phyloP scores from a whole-genome alignment of 2,797 vertebrate genomes.

The Pipistrellus pipistrellus region DNA sequence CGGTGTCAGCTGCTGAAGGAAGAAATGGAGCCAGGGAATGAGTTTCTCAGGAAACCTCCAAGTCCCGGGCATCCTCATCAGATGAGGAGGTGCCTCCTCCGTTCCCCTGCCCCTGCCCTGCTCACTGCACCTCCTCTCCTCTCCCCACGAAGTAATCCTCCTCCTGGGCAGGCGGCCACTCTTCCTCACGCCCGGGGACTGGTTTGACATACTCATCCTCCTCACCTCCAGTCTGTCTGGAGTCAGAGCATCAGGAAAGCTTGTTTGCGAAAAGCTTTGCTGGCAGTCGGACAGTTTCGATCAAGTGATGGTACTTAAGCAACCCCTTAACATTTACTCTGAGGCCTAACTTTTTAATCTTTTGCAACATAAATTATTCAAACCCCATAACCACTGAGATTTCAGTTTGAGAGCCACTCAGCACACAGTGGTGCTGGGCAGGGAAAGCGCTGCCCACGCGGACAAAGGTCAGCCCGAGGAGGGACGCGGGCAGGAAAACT shows the following conservation, averaged over 20 bases:
- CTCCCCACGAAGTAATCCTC: not conserved
- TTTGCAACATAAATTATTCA: slow-evolving; percentile 29
- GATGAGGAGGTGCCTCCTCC: not conserved
- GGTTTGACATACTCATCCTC: not conserved
- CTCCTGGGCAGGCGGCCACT: not conserved
- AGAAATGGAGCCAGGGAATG: not conserved
- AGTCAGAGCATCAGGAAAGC: not conserved
- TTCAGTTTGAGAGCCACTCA: not conserved
- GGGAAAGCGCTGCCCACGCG: not conserved
- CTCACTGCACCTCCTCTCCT: not conserved
- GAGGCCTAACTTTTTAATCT: not conserved
- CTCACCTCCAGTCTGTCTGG: not conserved
- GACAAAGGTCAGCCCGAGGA: not conserved
- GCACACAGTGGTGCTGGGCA: not conserved
- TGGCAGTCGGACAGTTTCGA: not conserved
- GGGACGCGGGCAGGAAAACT: fast-evolving
- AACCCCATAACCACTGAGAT: not conserved
- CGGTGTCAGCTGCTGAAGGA: not conserved
- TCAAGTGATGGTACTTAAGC: not conserved
- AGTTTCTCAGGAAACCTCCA: not conserved
- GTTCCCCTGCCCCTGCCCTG: not conserved
- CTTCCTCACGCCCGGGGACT: not conserved
- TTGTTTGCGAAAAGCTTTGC: not conserved
- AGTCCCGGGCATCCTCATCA: not conserved
- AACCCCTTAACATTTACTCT: not conserved